A percentile compares a stretch with the other conserved stretches of the same genome.
These are phyloP conservation scores for Liolophura sinensis DNA, from an alignment of 1,140 invertebrate genomes.

Conservation along the genomic window DNA sequence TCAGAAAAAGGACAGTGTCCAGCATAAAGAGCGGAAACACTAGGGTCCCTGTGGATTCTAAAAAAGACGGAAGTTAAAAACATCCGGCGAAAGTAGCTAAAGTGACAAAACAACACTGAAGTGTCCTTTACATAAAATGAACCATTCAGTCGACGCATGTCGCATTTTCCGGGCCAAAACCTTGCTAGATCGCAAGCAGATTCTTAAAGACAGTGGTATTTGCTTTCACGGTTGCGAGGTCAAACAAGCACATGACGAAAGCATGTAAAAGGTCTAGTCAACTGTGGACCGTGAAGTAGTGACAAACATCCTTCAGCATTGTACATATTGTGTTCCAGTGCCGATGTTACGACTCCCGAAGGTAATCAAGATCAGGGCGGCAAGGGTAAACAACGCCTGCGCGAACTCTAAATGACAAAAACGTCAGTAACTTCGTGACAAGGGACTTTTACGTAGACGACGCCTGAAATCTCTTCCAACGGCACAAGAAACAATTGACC, in stretches of 20 bases:
- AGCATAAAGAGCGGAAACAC: too few species aligned
- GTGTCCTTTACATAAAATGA: too few species aligned
- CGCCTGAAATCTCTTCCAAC: conserved; percentile 12
- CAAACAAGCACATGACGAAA: conserved; percentile 8
- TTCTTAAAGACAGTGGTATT: conserved; percentile 18
- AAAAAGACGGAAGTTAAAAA: too few species aligned
- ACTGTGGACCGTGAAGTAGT: conserved; percentile 13
- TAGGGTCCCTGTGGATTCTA: too few species aligned
- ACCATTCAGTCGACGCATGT: conserved; percentile 4
- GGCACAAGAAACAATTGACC: conserved; percentile 3
- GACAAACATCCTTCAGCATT: conserved; percentile 10
- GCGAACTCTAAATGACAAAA: conserved; percentile 7
- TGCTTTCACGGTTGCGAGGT: conserved; percentile 19
- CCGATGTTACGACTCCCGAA: neutral
- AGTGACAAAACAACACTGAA: too few species aligned
- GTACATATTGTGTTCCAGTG: neutral
- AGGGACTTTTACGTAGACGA: conserved; percentile 24
- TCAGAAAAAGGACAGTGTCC: too few species aligned
- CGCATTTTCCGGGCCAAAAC: conserved; percentile 1
- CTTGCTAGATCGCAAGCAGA: conserved; percentile 6
- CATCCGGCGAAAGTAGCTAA: too few species aligned
- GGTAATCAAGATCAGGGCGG: conserved; percentile 3
- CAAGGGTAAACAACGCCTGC: conserved; percentile 4
- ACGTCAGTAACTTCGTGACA: conserved; percentile 8
- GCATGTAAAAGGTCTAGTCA: conserved; percentile 11